Conservation (phyloP, 2,888 invertebrate species). For the Stenolophus ochropezus region DNA sequence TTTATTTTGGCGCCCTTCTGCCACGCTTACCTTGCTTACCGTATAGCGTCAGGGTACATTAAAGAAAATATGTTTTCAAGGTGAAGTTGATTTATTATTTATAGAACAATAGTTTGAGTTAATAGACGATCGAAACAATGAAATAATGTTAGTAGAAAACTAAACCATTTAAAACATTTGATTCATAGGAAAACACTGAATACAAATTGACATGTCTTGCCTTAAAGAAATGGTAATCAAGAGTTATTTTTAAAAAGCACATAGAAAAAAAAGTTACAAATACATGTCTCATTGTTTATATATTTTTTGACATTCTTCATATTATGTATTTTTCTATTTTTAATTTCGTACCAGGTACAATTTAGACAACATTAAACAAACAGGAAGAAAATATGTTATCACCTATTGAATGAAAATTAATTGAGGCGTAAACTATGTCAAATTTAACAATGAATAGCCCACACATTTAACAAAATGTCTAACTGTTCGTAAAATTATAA, state of each 20-base stretch:
- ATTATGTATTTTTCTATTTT: too few species aligned
- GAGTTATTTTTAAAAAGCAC: neutral
- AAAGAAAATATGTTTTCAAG: conserved; percentile 10
- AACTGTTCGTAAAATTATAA: conserved; percentile 18
- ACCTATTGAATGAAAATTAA: neutral
- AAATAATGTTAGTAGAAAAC: neutral
- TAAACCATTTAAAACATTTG: neutral
- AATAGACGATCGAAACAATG: conserved; percentile 16
- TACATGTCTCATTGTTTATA: too few species aligned
- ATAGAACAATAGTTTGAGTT: neutral
- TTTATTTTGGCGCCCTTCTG: too few species aligned
- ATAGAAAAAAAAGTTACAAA: neutral
- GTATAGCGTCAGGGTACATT: too few species aligned
- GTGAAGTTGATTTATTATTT: conserved; percentile 27
- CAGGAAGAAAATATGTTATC: neutral
- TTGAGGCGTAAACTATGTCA: neutral
- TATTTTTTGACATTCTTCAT: too few species aligned
- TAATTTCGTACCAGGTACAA: neutral
- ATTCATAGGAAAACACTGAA: neutral
- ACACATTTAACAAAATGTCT: neutral
- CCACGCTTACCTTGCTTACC: too few species aligned
- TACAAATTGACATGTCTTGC: neutral
- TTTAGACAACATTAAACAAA: neutral
- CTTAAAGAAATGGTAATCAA: neutral
- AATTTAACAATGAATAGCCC: neutral